These are phyloP conservation scores for Calephelis virginiensis DNA, from an alignment of 1,140 invertebrate genomes.

Conservation along the genomic window DNA sequence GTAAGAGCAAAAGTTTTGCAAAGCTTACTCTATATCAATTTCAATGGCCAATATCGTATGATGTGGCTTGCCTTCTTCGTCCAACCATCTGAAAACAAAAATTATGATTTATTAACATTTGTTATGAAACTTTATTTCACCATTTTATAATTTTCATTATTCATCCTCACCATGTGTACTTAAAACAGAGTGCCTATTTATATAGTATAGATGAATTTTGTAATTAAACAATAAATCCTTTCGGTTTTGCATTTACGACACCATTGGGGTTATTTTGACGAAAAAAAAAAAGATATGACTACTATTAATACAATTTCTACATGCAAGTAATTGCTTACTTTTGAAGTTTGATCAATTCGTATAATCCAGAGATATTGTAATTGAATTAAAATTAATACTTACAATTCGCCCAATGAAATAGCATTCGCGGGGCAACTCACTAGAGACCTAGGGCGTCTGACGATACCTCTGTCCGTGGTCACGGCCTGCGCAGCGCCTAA, in stretches of 20 bases:
- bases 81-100: slow-evolving; percentile 52
- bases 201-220: too few species aligned
- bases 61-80: slow-evolving; percentile 62
- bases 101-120: not conserved
- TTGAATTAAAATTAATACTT: slow-evolving; percentile 2
- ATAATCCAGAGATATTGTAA: not conserved
- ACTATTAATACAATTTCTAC: not conserved
- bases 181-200: too few species aligned
- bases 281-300: too few species aligned
- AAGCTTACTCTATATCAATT: slow-evolving; percentile 62
- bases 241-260: too few species aligned
- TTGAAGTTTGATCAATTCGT: too few species aligned
- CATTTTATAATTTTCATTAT: too few species aligned
- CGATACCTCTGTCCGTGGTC: slow-evolving; percentile 20
- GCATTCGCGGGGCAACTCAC: slow-evolving; percentile 28
- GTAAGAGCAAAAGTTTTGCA: slow-evolving; percentile 4
- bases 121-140: too few species aligned
- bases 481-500: slow-evolving; percentile 42
- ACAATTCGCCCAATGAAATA: slow-evolving; percentile 33
- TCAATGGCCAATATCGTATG: slow-evolving; percentile 58
- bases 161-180: too few species aligned
- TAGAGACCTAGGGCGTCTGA: slow-evolving; percentile 41
- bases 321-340: slow-evolving; percentile 27
- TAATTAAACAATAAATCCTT: too few species aligned
- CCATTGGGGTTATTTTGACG: too few species aligned